Conservation (phyloP, 2,113 vertebrate species). For the Actenoides hombroni region DNA sequence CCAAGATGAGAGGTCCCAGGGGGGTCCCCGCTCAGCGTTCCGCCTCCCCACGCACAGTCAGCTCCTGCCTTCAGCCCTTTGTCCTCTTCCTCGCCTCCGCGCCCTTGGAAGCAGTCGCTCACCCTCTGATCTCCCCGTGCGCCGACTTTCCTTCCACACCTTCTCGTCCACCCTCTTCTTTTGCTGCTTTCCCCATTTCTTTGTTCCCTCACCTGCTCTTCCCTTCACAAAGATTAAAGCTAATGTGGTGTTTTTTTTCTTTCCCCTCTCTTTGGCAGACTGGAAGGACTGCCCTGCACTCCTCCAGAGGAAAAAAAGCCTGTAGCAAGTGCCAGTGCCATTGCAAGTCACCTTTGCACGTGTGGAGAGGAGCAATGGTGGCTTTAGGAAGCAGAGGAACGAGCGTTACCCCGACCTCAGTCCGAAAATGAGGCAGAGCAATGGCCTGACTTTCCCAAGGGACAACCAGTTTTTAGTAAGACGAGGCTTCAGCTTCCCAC, state of each 20-base stretch:
- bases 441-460: neutral
- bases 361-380: fast-evolving
- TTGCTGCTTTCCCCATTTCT: neutral
- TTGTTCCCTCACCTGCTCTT: conserved; percentile 7
- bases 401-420: neutral
- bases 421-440: fast-evolving
- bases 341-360: neutral
- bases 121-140: fast-evolving
- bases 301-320: neutral
- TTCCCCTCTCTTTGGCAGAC: fast-evolving
- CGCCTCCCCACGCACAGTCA: neutral
- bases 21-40: fast-evolving
- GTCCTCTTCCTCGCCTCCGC: neutral
- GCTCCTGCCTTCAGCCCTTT: neutral
- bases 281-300: neutral
- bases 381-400: fast-evolving
- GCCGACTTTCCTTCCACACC: neutral
- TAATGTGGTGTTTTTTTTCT: neutral
- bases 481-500: neutral
- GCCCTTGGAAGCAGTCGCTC: neutral
- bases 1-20: fast-evolving
- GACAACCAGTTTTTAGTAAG: neutral
- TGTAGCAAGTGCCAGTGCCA: fast-evolving
- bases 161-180: neutral
- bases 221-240: neutral